Evolutionary conservation across 2,888 invertebrate species (phyloP), one percentile per base, ranked within the genome.

Genomic region (Trileptium ribeirensis): DNA sequence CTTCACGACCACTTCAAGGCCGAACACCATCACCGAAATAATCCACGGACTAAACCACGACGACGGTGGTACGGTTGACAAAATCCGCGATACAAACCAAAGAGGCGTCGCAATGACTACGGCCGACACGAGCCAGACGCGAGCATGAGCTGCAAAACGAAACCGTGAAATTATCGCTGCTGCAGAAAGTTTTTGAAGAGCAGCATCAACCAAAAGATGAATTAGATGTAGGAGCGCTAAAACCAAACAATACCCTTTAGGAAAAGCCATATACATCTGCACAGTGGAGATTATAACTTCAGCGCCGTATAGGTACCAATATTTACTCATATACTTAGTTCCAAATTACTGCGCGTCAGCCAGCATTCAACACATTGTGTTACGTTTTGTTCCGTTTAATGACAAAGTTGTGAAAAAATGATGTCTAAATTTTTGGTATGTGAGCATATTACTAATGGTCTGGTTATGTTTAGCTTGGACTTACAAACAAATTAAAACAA

Each of bases 31-130:
- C 74, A 70, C 74, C 15, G 74, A 70, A 31, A 70, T 70, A 15
- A 70, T 31, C 74, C 74, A 70, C 31, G 74, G 74, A n/a, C 34
- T 70, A 15, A 70, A 70, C 74, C 74, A 70, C 15, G 31, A 31
- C n/a, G 51, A 8, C 8, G 51, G 8, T 51, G 51, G 24, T 15
- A 24, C 8, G 8, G 51, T 51, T 15, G 51, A 51, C 51, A 51
- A 51, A 51, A 51, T 51, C 8, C 51, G 51, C 8, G 8, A 51
- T 51, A 51, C 51, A 51, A 51, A 51, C 51, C 51, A 51, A 8
- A 51, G n/a, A 15, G 74, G 74, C 3, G 74, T 33, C 8, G 34
- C 31, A 3, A 70, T 19, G 15, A 70, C 33, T 31, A 70, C 15
- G 31, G n/a, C 3, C 3, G 8, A 29, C 3, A 70, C 31, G 74